Percentiles rank a stretch among this genome's conserved stretches.
Evolutionary conservation across 2,797 vertebrate species (phyloP).

Genomic region (Microchirus variegatus): DNA sequence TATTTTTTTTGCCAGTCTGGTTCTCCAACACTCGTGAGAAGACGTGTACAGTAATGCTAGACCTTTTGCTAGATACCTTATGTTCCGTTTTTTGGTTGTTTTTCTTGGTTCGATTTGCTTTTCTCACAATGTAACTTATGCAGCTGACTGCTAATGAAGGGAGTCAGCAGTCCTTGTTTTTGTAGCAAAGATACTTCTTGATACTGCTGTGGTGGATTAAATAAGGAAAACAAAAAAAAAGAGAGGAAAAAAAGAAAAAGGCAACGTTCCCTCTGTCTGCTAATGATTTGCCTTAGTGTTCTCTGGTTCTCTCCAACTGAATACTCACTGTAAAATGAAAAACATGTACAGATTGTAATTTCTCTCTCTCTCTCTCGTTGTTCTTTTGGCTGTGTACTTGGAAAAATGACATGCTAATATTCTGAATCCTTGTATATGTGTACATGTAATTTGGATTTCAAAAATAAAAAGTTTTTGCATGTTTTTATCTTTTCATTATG

Average conservation of each 20-base stretch:
- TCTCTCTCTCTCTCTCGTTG: slow-evolving; percentile 62
- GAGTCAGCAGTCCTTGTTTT: slow-evolving; percentile 87
- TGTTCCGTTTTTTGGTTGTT: background rate
- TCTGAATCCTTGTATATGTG: slow-evolving; percentile 93
- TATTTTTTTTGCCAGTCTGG: slow-evolving; percentile 31
- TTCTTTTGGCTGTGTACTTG: slow-evolving; percentile 91
- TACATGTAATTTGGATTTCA: slow-evolving; percentile 92
- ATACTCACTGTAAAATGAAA: slow-evolving; percentile 89
- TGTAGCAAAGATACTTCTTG: slow-evolving; percentile 86
- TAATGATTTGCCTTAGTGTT: slow-evolving; percentile 86
- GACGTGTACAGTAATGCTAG: slow-evolving; percentile 84
- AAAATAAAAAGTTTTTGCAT: slow-evolving; percentile 98
- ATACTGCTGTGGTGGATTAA: slow-evolving; percentile 81
- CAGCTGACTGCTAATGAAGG: slow-evolving; percentile 89
- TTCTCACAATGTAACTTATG: slow-evolving; percentile 88
- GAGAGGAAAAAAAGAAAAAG: no score
- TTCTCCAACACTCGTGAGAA: slow-evolving; percentile 60
- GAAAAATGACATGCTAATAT: slow-evolving; percentile 88
- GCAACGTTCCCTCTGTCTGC: slow-evolving; percentile 86
- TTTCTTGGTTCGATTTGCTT: slow-evolving; percentile 46
- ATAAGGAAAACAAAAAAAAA: slow-evolving; percentile 58
- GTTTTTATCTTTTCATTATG: slow-evolving; percentile 93
- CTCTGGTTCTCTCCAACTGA: slow-evolving; percentile 85
- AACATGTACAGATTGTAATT: slow-evolving; percentile 94
- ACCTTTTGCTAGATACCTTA: slow-evolving; percentile 81